Evolutionary conservation across 2,888 invertebrate genomes (phyloP).

Genomic region (Dyspetes luteomarginatus): DNA sequence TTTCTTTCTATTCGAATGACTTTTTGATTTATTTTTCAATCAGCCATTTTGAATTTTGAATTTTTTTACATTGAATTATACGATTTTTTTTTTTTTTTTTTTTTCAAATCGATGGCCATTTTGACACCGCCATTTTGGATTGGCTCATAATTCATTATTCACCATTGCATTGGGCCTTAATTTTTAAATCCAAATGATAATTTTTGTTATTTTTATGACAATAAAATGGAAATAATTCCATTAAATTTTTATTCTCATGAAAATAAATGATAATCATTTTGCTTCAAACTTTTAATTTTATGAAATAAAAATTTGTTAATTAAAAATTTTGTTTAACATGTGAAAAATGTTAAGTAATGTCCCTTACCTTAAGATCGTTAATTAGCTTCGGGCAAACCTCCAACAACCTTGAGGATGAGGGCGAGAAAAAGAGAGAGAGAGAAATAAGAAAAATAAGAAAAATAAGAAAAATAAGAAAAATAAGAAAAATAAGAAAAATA

Average conservation of each 20-base stretch:
- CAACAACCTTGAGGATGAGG: conserved; percentile 35
- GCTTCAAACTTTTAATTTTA: not conserved
- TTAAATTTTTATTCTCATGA: not conserved
- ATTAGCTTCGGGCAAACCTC: not conserved
- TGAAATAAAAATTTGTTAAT: not conserved
- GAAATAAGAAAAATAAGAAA: not conserved
- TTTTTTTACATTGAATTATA: too few relatives aligned
- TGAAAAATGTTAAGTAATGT: not conserved
- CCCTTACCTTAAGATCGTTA: not conserved
- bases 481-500: not conserved
- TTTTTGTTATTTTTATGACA: not conserved
- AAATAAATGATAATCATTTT: not conserved
- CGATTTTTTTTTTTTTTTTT: too few relatives aligned
- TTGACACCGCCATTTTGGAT: too few relatives aligned
- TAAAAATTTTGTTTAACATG: not conserved
- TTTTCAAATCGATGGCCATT: too few relatives aligned
- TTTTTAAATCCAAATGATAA: not conserved
- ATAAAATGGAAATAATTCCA: not conserved
- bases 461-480: conserved; percentile 7
- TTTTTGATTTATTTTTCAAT: too few relatives aligned
- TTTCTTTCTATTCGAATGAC: too few relatives aligned
- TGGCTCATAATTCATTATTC: too few relatives aligned
- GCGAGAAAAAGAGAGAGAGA: too few relatives aligned
- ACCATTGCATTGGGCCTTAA: too few relatives aligned
- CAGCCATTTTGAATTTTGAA: too few relatives aligned